phyloP scores from a whole-genome alignment of 2,797 vertebrate species.

The Valencia hispanica region DNA sequence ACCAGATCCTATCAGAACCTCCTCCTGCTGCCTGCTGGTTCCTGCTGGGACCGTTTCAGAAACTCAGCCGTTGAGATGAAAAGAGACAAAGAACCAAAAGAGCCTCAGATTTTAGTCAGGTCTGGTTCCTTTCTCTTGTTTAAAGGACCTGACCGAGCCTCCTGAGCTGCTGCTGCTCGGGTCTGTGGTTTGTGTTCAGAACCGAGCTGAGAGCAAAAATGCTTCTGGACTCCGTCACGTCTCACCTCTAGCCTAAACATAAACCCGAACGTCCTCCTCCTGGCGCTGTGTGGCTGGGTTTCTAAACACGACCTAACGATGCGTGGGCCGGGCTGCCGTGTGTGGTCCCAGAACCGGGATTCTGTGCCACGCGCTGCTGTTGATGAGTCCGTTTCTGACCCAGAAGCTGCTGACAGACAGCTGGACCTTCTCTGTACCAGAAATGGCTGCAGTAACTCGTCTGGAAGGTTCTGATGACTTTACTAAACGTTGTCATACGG shows the following conservation, averaged over 20 bases:
- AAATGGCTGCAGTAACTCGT: no score
- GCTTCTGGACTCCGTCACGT: not conserved
- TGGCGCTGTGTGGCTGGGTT: not conserved
- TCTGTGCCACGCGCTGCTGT: not conserved
- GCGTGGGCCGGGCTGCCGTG: not conserved
- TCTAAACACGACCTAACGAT: not conserved
- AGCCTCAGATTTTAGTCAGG: no score
- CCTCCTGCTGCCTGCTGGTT: not conserved
- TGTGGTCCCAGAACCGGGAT: not conserved
- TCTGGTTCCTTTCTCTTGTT: no score
- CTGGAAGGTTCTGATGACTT: no score
- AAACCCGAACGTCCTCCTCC: not conserved
- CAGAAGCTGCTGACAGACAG: not conserved
- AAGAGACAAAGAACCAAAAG: not conserved
- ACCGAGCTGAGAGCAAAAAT: not conserved
- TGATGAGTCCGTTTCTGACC: not conserved
- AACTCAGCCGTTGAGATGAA: not conserved
- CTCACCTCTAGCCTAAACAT: conserved; percentile 14
- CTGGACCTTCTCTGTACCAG: no score
- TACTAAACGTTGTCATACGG: no score
- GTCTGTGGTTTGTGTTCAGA: not conserved
- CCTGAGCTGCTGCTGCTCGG: not conserved
- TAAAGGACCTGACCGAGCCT: not conserved
- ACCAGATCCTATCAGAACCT: not conserved
- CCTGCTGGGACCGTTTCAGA: not conserved